A percentile compares a stretch with the other conserved stretches of the same genome.
Conservation (phyloP, 2,888 invertebrate species). For the Alsophila aescularia region DNA sequence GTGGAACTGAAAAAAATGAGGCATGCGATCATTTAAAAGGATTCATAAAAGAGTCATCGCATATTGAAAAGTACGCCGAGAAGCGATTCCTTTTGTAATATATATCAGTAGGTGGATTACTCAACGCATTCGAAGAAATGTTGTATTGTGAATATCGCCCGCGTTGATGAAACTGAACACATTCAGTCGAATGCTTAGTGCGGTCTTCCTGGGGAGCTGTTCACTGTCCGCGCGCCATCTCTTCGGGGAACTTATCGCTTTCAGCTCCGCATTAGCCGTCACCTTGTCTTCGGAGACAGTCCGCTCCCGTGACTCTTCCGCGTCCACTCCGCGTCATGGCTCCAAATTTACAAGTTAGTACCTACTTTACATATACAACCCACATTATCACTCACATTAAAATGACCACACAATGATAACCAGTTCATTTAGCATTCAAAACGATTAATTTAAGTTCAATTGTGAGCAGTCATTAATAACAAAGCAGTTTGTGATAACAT, state of each 20-base stretch:
- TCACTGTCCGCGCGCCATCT: constrained; percentile 51
- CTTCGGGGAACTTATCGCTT: constrained; percentile 53
- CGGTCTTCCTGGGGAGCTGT: constrained; percentile 67
- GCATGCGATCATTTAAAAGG: constrained; percentile 22
- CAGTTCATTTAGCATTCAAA: constrained; percentile 37
- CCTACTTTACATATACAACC: not conserved
- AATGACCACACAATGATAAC: constrained; percentile 29
- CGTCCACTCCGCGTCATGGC: constrained; percentile 37
- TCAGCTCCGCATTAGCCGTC: constrained; percentile 22
- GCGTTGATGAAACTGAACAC: constrained; percentile 59
- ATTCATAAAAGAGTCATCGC: constrained; percentile 29
- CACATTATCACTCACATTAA: constrained; percentile 15
- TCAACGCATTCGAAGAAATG: constrained; percentile 68
- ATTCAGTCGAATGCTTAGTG: constrained; percentile 74
- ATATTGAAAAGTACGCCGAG: constrained; percentile 34
- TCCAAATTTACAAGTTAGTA: constrained; percentile 52
- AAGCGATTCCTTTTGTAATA: constrained; percentile 51
- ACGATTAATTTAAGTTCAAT: constrained; percentile 53
- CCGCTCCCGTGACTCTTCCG: constrained; percentile 13
- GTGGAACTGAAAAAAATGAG: constrained; percentile 3
- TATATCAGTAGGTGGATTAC: constrained; percentile 57
- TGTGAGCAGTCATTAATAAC: constrained; percentile 51
- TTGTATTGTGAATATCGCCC: constrained; percentile 50
- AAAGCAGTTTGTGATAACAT: constrained; percentile 51
- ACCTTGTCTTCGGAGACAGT: constrained; percentile 20